Conservation (phyloP, 35 echinoderm and acorn worm genomes). For the Holothuria glaberrima region DNA sequence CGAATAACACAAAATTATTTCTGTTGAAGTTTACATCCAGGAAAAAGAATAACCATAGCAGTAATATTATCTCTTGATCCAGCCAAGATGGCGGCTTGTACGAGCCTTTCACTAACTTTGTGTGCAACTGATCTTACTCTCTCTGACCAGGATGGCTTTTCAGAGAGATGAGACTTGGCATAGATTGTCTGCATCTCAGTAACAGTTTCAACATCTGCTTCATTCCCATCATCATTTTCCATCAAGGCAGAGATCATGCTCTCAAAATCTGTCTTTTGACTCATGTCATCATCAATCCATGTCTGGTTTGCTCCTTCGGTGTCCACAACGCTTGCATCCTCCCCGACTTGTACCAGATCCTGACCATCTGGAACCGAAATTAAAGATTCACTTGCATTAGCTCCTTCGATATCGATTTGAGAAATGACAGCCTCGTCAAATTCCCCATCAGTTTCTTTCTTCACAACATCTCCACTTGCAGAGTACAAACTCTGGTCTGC, state of each 20-base stretch:
- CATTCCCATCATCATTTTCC: conserved; percentile 87
- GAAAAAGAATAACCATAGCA: conserved; percentile 85
- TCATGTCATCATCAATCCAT: conserved; percentile 14
- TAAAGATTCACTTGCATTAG: not conserved
- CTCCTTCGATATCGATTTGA: conserved; percentile 60
- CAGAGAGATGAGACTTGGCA: conserved; percentile 78
- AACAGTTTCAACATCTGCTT: conserved; percentile 91
- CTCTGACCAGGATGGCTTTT: conserved; percentile 59
- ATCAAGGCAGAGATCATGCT: conserved; percentile 82
- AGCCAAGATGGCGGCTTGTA: conserved; percentile 86
- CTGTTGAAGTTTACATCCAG: conserved; percentile 60
- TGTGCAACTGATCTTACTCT: conserved; percentile 67
- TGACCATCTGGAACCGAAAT: not conserved
- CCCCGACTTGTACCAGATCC: not conserved
- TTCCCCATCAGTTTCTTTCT: conserved; percentile 4
- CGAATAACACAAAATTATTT: no score
- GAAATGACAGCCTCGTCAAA: conserved; percentile 50
- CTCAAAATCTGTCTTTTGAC: conserved; percentile 77
- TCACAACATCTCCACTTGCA: not conserved
- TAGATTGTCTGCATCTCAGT: conserved; percentile 92
- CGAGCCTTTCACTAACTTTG: conserved; percentile 83
- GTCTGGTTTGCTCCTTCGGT: no score
- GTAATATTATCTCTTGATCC: conserved; percentile 93
- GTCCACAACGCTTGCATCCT: not conserved
- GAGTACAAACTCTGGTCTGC: not conserved